Conservation (phyloP, 2,113 vertebrate species). For the Athene noctua region DNA sequence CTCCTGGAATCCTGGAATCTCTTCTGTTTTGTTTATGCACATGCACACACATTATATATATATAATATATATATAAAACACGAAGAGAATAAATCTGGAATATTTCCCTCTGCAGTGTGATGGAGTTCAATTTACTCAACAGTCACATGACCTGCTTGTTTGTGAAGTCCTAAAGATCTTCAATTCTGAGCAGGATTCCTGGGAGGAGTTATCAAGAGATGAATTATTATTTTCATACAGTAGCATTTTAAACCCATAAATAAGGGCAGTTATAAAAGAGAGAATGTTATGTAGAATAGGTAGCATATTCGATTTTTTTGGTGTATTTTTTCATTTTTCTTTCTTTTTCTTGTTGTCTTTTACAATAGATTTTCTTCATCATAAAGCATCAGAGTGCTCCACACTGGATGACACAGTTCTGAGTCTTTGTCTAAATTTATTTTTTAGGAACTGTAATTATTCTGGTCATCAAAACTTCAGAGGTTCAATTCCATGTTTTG, state of each 20-base stretch:
- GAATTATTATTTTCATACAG: not conserved
- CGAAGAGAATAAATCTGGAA: not conserved
- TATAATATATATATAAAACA: not conserved
- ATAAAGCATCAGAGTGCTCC: not conserved
- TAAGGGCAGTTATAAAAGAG: not conserved
- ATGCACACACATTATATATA: not conserved
- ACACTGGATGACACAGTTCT: not conserved
- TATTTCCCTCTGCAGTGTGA: not conserved
- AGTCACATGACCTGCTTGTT: not conserved
- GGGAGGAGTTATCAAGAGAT: not conserved
- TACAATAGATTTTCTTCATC: not conserved
- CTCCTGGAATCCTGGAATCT: not conserved
- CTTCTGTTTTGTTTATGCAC: conserved; percentile 20
- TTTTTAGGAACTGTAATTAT: not conserved
- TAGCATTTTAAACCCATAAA: not conserved
- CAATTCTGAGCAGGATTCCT: not conserved
- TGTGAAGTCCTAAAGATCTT: not conserved
- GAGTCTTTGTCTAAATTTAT: not conserved
- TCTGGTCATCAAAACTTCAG: accelerated
- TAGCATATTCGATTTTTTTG: accelerated
- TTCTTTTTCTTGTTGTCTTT: not conserved
- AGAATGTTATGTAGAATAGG: not conserved
- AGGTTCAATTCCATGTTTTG: not conserved
- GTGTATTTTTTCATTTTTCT: not conserved
- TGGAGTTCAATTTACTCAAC: not conserved